Evolutionary conservation across 2,888 invertebrate species (phyloP).

Genomic region (Peribatodes rhomboidaria): DNA sequence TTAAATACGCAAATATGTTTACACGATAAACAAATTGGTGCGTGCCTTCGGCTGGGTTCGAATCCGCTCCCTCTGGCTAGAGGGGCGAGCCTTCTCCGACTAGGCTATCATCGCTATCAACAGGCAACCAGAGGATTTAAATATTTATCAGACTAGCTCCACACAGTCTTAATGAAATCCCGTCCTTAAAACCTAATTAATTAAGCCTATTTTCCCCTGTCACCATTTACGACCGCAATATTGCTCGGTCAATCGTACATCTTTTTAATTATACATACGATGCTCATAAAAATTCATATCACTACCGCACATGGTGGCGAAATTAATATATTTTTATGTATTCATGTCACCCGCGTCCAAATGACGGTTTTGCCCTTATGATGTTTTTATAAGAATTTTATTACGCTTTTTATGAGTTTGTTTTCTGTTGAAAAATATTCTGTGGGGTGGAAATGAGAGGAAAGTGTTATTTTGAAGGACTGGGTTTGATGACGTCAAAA

Average conservation of each 20-base stretch:
- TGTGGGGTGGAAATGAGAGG: constrained; percentile 21
- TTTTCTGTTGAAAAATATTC: constrained; percentile 44
- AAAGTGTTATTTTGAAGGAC: neutral
- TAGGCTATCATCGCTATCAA: too few relatives aligned
- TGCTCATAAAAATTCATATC: constrained; percentile 46
- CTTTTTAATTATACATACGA: constrained; percentile 46
- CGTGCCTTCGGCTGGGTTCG: too few relatives aligned
- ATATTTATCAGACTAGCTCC: neutral
- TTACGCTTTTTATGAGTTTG: constrained; percentile 47
- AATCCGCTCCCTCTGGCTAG: too few relatives aligned
- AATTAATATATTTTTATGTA: constrained; percentile 48
- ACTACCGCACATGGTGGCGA: constrained; percentile 35
- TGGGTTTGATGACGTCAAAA: neutral
- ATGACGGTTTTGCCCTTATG: constrained; percentile 41
- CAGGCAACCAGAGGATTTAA: too few relatives aligned
- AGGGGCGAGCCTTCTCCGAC: too few relatives aligned
- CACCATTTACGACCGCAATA: constrained; percentile 15
- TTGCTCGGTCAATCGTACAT: constrained; percentile 29
- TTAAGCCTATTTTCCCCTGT: constrained; percentile 4
- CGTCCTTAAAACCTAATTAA: neutral
- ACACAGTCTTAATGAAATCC: neutral
- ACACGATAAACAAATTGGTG: too few relatives aligned
- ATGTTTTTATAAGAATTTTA: constrained; percentile 43
- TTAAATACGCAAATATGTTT: too few relatives aligned
- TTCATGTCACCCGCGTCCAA: constrained; percentile 41